These are phyloP conservation scores for Muntiacus muntjak DNA, from an alignment of 2,113 vertebrate species.

Conservation along the genomic window DNA sequence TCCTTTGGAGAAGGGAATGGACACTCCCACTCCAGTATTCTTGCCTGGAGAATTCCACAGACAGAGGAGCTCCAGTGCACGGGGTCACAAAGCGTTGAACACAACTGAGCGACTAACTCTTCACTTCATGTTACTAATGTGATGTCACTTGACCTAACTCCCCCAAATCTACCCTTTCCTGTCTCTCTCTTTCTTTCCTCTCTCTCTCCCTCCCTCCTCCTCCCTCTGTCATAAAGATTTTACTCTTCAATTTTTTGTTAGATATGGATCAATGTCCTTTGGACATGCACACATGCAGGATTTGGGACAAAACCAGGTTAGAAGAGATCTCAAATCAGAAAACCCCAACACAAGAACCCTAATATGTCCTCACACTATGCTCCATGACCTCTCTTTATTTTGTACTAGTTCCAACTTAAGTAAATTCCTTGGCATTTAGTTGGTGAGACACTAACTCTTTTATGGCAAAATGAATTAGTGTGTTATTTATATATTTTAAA, in stretches of 20 bases:
- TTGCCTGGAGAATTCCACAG: not conserved
- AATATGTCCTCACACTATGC: not conserved
- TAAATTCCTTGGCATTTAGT: conserved; percentile 17
- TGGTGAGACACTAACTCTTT: conserved; percentile 52
- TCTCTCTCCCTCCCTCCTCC: not conserved
- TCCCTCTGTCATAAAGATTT: not conserved
- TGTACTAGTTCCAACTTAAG: conserved; percentile 45
- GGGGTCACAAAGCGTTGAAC: not conserved
- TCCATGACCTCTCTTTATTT: not conserved
- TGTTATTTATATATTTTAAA: conserved; percentile 77
- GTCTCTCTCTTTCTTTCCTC: too few species aligned
- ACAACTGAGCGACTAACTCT: not conserved
- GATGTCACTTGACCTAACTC: not conserved
- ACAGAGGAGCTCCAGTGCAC: not conserved
- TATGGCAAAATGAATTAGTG: conserved; percentile 67
- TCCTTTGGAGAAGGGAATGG: not conserved
- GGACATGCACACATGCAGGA: not conserved
- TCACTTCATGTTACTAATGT: not conserved
- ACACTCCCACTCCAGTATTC: not conserved
- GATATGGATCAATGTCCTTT: not conserved
- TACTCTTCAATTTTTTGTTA: not conserved
- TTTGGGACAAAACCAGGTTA: not conserved
- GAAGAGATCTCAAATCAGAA: not conserved
- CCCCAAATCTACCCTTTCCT: too few species aligned
- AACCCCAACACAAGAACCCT: not conserved